Evolutionary conservation across 2,113 vertebrate species (phyloP).

Genomic region (Lonchura striata): DNA sequence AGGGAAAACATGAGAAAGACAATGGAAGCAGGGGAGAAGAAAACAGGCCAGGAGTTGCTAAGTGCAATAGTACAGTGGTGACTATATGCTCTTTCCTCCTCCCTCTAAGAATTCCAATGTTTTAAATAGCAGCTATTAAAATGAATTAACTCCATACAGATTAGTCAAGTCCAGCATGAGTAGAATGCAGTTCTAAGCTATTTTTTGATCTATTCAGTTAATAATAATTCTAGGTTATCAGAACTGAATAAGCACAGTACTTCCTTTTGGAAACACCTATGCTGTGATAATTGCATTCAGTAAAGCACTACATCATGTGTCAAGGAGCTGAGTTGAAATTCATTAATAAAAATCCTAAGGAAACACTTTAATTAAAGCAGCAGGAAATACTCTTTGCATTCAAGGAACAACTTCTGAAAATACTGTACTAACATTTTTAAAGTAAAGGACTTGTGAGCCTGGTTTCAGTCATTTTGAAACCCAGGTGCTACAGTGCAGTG

Average conservation of each 20-base stretch:
- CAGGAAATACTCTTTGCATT: slow-evolving; percentile 40
- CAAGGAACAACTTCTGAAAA: slow-evolving; percentile 10
- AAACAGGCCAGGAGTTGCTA: neutral
- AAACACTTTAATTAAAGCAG: slow-evolving; percentile 49
- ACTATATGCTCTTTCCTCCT: neutral
- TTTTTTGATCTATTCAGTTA: slow-evolving; percentile 16
- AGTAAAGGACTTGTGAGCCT: slow-evolving; percentile 18
- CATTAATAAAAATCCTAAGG: slow-evolving; percentile 33
- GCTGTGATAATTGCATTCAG: slow-evolving; percentile 40
- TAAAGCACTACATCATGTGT: slow-evolving; percentile 8
- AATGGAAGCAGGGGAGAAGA: neutral
- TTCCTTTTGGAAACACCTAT: slow-evolving; percentile 13
- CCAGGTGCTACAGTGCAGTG: neutral
- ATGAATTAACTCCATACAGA: neutral
- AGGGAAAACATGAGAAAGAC: neutral
- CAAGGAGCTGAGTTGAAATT: slow-evolving; percentile 32
- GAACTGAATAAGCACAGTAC: neutral
- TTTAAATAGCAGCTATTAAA: slow-evolving; percentile 12
- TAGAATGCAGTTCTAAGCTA: neutral
- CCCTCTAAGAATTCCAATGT: neutral
- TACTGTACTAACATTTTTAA: neutral
- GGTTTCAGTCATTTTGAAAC: slow-evolving; percentile 40
- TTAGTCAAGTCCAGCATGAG: neutral
- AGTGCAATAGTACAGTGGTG: neutral
- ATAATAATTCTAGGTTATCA: neutral